A percentile compares a stretch with the other conserved stretches of the same genome.
Conservation (phyloP, 2,113 vertebrate genomes). For the Ondatra zibethicus region DNA sequence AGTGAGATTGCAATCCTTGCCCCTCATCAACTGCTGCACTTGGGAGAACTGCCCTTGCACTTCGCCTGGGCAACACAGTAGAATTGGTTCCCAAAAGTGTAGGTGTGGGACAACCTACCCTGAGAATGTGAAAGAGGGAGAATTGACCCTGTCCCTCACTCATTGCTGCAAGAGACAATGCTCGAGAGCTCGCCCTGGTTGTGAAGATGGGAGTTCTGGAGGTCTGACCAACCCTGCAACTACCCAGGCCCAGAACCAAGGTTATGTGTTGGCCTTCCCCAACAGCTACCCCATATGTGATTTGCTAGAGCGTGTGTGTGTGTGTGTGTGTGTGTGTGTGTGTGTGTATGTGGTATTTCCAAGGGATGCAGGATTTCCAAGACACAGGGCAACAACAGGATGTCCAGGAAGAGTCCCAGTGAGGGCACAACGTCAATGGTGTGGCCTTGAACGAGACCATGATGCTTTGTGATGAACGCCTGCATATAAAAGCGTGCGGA, state of each 20-base stretch:
- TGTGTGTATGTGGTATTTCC: not conserved
- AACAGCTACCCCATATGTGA: not conserved
- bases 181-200: not conserved
- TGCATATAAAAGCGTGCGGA: not conserved
- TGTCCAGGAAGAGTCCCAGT: not conserved
- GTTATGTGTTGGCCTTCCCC: not conserved
- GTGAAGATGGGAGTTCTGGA: not conserved
- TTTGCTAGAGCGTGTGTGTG: not conserved
- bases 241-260: not conserved
- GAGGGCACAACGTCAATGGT: not conserved
- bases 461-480: not conserved
- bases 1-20: too few species aligned
- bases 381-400: not conserved
- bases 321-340: too few species aligned
- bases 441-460: not conserved
- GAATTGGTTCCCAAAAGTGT: not conserved
- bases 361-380: not conserved
- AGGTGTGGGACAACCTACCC: not conserved
- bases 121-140: not conserved
- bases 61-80: not conserved
- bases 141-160: not conserved
- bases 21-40: too few species aligned
- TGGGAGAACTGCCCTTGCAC: too few species aligned
- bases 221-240: not conserved
- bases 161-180: not conserved